Evolutionary conservation across 2,113 vertebrate genomes (phyloP).

Genomic region (Leptobrachium leishanense): DNA sequence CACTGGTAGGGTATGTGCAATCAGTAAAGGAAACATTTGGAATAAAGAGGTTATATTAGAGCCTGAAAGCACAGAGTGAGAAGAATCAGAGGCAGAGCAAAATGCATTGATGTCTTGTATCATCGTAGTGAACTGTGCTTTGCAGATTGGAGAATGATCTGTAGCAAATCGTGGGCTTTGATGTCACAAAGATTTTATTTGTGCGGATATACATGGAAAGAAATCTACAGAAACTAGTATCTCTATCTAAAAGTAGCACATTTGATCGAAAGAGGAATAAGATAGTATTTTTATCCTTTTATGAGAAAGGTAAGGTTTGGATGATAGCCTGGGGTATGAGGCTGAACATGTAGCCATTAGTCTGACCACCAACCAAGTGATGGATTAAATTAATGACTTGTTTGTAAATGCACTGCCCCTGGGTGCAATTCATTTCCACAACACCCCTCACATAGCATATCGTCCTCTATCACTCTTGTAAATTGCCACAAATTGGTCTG

Average conservation of each 20-base stretch:
- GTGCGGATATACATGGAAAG: no score
- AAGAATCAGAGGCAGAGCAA: no score
- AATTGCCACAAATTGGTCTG: neutral
- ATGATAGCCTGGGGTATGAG: neutral
- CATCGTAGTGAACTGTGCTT: no score
- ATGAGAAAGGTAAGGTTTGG: neutral
- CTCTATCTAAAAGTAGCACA: neutral
- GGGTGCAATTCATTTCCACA: neutral
- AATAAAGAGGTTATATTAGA: no score
- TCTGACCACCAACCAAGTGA: neutral
- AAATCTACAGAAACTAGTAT: neutral
- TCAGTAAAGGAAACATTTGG: no score
- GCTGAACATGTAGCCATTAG: neutral
- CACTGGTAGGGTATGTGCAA: no score
- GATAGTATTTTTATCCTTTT: neutral
- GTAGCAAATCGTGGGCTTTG: no score
- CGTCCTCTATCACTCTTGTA: neutral
- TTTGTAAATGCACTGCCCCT: neutral
- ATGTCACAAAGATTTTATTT: no score
- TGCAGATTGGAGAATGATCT: no score
- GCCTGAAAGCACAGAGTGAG: no score
- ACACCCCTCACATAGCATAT: neutral
- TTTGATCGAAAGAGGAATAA: neutral
- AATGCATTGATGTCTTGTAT: no score
- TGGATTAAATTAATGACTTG: neutral